phyloP scores from a whole-genome alignment of 2,113 vertebrate genomes.

The Scatophagus argus region DNA sequence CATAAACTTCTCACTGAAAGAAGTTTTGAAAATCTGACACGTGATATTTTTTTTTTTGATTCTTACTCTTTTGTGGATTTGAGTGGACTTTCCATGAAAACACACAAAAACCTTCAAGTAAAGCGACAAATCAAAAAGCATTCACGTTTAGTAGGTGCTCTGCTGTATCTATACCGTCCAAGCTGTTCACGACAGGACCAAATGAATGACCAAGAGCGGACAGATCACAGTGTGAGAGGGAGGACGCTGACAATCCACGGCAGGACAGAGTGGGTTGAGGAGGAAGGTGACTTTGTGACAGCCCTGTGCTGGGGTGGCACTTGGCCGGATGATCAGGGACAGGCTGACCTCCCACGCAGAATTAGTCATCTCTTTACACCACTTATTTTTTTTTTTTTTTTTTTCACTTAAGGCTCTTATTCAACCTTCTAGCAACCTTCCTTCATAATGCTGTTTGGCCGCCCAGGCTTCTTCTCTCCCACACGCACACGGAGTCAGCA shows the following conservation, averaged over 20 bases:
- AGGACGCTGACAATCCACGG: conserved; percentile 15
- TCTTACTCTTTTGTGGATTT: background rate
- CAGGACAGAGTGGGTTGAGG: conserved; percentile 41
- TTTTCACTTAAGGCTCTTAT: conserved; percentile 70
- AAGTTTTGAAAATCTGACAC: no score
- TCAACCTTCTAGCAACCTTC: conserved; percentile 71
- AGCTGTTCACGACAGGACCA: background rate
- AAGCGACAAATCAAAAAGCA: background rate
- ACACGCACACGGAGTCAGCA: conserved; percentile 47
- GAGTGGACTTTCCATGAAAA: background rate
- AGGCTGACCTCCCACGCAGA: conserved; percentile 83
- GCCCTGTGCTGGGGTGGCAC: conserved; percentile 70
- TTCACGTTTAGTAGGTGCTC: background rate
- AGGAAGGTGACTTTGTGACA: conserved; percentile 64
- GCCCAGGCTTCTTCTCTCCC: conserved; percentile 48
- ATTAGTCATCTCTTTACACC: conserved; percentile 84
- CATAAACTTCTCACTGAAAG: background rate
- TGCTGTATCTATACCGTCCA: background rate
- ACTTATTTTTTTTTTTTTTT: conserved; percentile 67
- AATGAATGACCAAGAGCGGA: background rate
- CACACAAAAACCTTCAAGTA: background rate
- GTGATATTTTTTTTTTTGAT: background rate
- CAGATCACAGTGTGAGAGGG: background rate
- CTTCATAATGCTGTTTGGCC: conserved; percentile 52
- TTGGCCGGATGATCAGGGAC: conserved; percentile 78